Evolutionary conservation across 1,140 invertebrate species (phyloP).

Genomic region (Drosophila ercepeae): DNA sequence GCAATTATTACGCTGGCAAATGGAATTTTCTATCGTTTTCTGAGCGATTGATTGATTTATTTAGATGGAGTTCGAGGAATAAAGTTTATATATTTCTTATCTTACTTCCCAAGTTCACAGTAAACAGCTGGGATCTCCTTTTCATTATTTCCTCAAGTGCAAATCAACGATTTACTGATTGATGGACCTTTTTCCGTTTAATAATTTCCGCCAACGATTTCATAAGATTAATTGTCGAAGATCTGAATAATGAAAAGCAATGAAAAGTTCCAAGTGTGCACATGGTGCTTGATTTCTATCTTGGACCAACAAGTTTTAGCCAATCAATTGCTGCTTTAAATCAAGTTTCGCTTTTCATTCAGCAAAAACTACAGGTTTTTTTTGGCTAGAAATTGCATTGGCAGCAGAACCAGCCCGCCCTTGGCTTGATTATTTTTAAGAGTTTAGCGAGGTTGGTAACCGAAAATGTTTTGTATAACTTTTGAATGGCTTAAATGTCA

Average conservation of each 20-base stretch:
- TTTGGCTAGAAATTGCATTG: conserved; percentile 44
- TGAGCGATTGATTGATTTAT: neutral
- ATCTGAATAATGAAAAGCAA: conserved; percentile 2
- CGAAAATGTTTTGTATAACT: no score
- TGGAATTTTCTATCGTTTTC: neutral
- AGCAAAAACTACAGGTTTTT: conserved; percentile 28
- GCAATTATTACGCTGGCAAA: conserved; percentile 15
- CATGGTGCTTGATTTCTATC: conserved; percentile 17
- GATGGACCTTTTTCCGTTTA: conserved; percentile 29
- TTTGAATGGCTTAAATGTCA: no score
- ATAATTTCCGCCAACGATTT: neutral
- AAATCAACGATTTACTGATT: conserved; percentile 46
- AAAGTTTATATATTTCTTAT: neutral
- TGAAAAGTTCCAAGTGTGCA: conserved; percentile 21
- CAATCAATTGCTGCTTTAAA: conserved; percentile 8
- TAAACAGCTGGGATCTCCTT: neutral
- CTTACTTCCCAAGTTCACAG: neutral
- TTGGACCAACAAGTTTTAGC: conserved; percentile 7
- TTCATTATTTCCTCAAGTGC: conserved; percentile 16
- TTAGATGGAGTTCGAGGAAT: neutral
- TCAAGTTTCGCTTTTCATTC: conserved; percentile 72
- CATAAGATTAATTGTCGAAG: conserved; percentile 46
- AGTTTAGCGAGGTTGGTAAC: conserved; percentile 30
- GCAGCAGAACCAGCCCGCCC: conserved; percentile 69
- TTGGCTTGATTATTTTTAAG: conserved; percentile 70